Base-by-base conservation (phyloP, 2,888 invertebrate genomes). In the Cantharis rustica region DNA sequence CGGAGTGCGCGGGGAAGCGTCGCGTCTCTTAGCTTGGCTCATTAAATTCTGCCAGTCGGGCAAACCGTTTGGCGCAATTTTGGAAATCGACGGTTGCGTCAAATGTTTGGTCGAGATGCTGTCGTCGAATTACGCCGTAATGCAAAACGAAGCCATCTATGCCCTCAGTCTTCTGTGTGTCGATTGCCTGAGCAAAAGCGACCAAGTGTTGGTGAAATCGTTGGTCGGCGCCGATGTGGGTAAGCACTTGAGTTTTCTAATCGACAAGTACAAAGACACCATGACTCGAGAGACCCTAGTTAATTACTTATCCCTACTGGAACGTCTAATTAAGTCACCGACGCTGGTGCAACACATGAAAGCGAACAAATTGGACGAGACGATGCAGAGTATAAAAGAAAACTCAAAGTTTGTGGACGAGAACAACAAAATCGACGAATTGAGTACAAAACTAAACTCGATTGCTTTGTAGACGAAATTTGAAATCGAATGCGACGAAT, bases 61-160 rank as follows among this genome's bases (percentile, higher is more conserved):
- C 68, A 89, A 85, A 79, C 85, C 86, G 16, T 85, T 85, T 79
- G 78, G 81, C 61, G 80, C 78, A 61, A 83, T 91, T 64, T 86
- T 91, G 0, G 87, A 91, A 88, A 90, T 90, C 16, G 91, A 93
- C 68, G 94, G 94, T 77, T 94, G 94, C 77, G 89, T 96, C 31
- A 91, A 92, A 73, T 93, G 94, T 83, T 89, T 97, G 82, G 93
- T 95, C 11, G 92, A 92, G 87, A 96, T 97, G 97, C 89, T 95
- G 80, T 91, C 93, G 4, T 94, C 95, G 2, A 94, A 95, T 83
- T 95, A 96, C 89, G 90, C 94, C 9, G 92, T 96, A 26, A 97
- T 97, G 97, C 95, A 95, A 86, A 95, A 94, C 86, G 95, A 96
- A 88, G 94, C 95, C 0, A 90, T 95, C 74, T 89, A 93, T 81